These are phyloP conservation scores for Ornithoptera alexandrae DNA, from an alignment of 2,888 invertebrate species.

Conservation along the genomic window DNA sequence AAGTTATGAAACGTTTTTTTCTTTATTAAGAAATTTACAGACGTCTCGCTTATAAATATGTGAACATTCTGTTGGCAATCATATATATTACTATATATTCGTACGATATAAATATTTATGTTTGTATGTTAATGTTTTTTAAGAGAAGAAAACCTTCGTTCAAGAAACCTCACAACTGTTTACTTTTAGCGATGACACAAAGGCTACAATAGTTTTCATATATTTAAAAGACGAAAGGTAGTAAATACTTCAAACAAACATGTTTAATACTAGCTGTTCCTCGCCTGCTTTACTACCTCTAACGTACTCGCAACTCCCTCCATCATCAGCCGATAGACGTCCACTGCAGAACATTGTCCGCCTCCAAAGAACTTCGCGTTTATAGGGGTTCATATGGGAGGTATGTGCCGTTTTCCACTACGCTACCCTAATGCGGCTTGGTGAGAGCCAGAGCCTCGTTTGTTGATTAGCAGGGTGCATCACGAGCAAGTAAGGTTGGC, in stretches of 20 bases:
- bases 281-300: too few species aligned
- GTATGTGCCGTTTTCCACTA: too few species aligned
- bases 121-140: neutral
- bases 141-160: neutral
- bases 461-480: too few species aligned
- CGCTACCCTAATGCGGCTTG: too few species aligned
- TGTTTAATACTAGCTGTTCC: neutral
- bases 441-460: too few species aligned
- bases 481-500: too few species aligned
- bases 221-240: neutral
- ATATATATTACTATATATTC: constrained; percentile 11
- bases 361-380: too few species aligned
- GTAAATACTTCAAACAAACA: neutral
- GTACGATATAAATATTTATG: neutral
- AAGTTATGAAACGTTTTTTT: constrained; percentile 8
- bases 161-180: neutral
- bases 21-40: constrained; percentile 9
- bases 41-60: constrained; percentile 13
- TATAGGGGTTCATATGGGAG: too few species aligned
- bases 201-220: neutral
- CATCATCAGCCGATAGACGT: too few species aligned
- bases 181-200: neutral
- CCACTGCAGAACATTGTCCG: too few species aligned
- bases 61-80: constrained; percentile 14
- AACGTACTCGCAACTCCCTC: too few species aligned